Base-by-base conservation (phyloP, 2,113 vertebrate species). In the Sialia sialis region DNA sequence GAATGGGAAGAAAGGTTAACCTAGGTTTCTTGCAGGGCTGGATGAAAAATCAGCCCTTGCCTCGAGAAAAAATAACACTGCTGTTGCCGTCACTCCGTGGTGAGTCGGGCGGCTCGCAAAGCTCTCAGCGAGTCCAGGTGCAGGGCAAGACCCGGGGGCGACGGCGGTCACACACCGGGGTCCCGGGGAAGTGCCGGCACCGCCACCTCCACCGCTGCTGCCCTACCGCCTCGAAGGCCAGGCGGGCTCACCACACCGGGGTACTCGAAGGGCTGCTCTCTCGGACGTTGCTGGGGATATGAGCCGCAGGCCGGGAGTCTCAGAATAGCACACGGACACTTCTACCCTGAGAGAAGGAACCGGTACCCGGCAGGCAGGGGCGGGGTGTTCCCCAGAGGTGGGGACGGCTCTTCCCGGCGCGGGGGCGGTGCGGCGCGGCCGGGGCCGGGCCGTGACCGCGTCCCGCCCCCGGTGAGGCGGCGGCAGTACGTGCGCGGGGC, bases 271-370 rank as follows among this genome's bases (percentile, higher is more conserved):
- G 26, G 68, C 27, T 18, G 17, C 44, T n/a, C 64, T 12, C 43
- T n/a, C 30, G 18, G 34, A 34, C 68, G 6, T 20, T 13, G 20
- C 58, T 25, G 23, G 21, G 41, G 9, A 15, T 46, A 5, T 30
- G 13, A 55, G 19, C 16, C 12, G 20, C 16, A 1, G 46, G 27
- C 58, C 13, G 12, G 7, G 26, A 46, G 13, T 5, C 51, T 74
- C 26, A 3, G 43, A 16, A 30, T 30, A 26, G 23, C 3, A 30
- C 27, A 3, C 4, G 3, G 34, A 59, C 26, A 22, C 8, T 7
- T 23, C 30, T 3, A 10, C 8, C 10, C n/a, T 2, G 15, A 10
- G 6, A n/a, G 22, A 12, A 32, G 11, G 9, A 1, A 27, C 16
- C 12, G 10, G 6, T 19, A 29, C 9, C 36, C 13, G 9, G 23